phyloP scores from a whole-genome alignment of 2,888 invertebrate species.

The Alsophila aescularia region DNA sequence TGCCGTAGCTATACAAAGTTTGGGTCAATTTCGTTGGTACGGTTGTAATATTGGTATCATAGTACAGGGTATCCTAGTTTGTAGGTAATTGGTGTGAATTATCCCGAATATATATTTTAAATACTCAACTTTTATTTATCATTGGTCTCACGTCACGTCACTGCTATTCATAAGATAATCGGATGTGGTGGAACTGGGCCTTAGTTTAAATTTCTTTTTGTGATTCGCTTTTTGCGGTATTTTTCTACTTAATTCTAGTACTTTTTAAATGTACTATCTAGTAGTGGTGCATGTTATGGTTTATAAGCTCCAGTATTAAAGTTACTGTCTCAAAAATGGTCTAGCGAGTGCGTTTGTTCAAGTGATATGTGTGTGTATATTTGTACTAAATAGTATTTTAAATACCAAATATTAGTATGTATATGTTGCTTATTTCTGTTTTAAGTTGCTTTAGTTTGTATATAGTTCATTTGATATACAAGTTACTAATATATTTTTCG shows the following conservation, averaged over 20 bases:
- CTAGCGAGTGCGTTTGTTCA: constrained; percentile 9
- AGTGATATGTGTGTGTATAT: constrained; percentile 28
- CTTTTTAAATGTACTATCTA: constrained; percentile 6
- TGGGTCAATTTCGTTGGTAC: too few relatives aligned
- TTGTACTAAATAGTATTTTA: constrained; percentile 56
- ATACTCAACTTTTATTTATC: too few relatives aligned
- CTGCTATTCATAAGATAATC: not conserved
- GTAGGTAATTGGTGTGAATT: too few relatives aligned
- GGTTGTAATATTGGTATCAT: too few relatives aligned
- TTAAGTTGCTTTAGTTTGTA: constrained; percentile 31
- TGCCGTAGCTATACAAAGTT: too few relatives aligned
- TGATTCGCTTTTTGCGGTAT: constrained; percentile 10
- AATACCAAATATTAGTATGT: constrained; percentile 69
- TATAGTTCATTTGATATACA: not conserved
- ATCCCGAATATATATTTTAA: too few relatives aligned
- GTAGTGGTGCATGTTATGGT: constrained; percentile 8
- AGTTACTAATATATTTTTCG: too few relatives aligned
- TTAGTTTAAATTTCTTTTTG: constrained; percentile 22
- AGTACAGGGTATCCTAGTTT: too few relatives aligned
- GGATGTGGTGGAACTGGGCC: not conserved
- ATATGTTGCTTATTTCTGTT: constrained; percentile 36
- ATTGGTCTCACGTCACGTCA: not conserved
- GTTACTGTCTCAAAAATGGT: constrained; percentile 29
- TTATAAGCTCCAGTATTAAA: constrained; percentile 18
- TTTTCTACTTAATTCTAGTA: not conserved